Evolutionary conservation across 2,113 vertebrate genomes (phyloP).

Genomic region (Xiphias gladius): DNA sequence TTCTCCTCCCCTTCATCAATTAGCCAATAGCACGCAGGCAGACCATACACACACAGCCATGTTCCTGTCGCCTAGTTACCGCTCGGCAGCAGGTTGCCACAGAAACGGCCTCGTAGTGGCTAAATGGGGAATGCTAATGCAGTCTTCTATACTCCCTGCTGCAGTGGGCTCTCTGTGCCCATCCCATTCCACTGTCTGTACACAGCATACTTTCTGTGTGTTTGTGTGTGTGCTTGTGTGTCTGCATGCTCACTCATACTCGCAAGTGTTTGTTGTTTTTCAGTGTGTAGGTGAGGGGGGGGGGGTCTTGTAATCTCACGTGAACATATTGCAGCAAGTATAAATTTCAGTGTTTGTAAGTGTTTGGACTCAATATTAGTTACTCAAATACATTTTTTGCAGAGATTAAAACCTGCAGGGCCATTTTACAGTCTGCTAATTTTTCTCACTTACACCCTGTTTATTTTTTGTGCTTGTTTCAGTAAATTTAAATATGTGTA

Average conservation of each 20-base stretch:
- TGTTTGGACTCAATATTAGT: neutral
- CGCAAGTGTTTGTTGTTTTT: constrained; percentile 17
- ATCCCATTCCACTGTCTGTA: constrained; percentile 69
- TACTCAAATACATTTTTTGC: neutral
- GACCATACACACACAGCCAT: constrained; percentile 80
- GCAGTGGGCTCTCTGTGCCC: constrained; percentile 80
- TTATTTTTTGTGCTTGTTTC: constrained; percentile 23
- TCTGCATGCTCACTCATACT: neutral
- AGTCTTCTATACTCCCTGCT: constrained; percentile 80
- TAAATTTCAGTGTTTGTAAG: constrained; percentile 9
- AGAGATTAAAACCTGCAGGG: neutral
- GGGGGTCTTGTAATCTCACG: constrained; percentile 4
- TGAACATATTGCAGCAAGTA: constrained; percentile 33
- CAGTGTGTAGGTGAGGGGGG: neutral
- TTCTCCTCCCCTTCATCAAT: constrained; percentile 80
- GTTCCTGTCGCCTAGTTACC: constrained; percentile 87
- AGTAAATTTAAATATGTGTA: constrained; percentile 13
- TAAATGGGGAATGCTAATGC: constrained; percentile 83
- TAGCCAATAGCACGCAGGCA: constrained; percentile 79
- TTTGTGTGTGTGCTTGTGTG: constrained; percentile 33
- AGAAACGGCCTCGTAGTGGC: constrained; percentile 85
- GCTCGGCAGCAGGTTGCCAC: constrained; percentile 87
- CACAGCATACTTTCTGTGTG: constrained; percentile 47
- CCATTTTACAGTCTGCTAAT: constrained; percentile 1
- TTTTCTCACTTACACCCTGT: constrained; percentile 15